phyloP scores from a whole-genome alignment of 2,113 vertebrate species.

The Periophthalmus modestus region DNA sequence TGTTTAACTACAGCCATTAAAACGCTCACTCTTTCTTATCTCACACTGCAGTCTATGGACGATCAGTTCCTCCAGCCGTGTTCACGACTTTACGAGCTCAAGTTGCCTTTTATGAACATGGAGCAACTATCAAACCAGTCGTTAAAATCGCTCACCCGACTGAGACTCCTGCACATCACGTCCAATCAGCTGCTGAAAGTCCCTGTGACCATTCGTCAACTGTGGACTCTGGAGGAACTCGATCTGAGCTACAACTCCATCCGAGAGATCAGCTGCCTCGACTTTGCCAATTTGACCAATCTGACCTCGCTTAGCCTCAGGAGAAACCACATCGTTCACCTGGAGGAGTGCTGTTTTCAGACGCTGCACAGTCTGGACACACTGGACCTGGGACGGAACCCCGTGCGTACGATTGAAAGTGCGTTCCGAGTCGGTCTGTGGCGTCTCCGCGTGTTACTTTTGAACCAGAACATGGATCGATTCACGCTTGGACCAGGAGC shows the following conservation, averaged over 20 bases:
- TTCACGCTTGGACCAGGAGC: conserved; percentile 28
- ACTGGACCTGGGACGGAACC: conserved; percentile 46
- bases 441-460: conserved; percentile 40
- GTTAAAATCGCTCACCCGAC: conserved; percentile 28
- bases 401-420: conserved; percentile 24
- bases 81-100: conserved; percentile 37
- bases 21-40: conserved; percentile 41
- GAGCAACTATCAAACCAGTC: not conserved
- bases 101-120: conserved; percentile 35
- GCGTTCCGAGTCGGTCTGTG: conserved; percentile 40
- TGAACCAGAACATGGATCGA: conserved; percentile 41
- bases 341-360: conserved; percentile 44
- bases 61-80: conserved; percentile 32
- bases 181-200: conserved; percentile 35
- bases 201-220: conserved; percentile 19
- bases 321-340: conserved; percentile 40
- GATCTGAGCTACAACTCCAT: conserved; percentile 63
- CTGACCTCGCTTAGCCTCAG: conserved; percentile 45
- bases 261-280: conserved; percentile 20
- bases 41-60: conserved; percentile 27
- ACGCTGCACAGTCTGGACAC: conserved; percentile 33
- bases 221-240: conserved; percentile 45
- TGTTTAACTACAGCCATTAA: conserved; percentile 56
- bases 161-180: conserved; percentile 29
- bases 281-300: conserved; percentile 48